Evolutionary conservation across 1,140 invertebrate species (phyloP).

Genomic region (Chelonus insularis): DNA sequence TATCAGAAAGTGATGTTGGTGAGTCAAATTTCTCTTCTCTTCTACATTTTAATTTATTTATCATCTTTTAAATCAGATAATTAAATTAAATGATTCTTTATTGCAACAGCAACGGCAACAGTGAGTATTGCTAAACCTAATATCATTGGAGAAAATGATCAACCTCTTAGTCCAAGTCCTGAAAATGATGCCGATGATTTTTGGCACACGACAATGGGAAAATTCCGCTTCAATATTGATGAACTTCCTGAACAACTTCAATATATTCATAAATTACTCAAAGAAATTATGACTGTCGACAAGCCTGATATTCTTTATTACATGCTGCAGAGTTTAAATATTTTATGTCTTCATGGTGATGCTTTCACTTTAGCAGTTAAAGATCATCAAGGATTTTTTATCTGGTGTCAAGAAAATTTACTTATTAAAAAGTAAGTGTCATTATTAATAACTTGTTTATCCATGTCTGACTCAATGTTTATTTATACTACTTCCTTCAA

Average conservation of each 20-base stretch:
- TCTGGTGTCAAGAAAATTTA: conserved; percentile 96
- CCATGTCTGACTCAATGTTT: too few species aligned
- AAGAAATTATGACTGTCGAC: conserved; percentile 81
- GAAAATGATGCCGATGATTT: conserved; percentile 79
- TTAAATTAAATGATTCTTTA: too few species aligned
- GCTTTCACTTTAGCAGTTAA: conserved; percentile 84
- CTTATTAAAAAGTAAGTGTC: conserved; percentile 92
- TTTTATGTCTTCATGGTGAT: conserved; percentile 91
- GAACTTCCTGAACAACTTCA: conserved; percentile 90
- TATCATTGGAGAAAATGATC: conserved; percentile 71
- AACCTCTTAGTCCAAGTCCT: conserved; percentile 65
- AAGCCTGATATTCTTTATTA: conserved; percentile 94
- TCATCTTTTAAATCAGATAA: too few species aligned
- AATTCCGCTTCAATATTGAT: conserved; percentile 89
- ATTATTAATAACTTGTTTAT: too few species aligned
- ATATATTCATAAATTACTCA: conserved; percentile 86
- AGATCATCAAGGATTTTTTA: conserved; percentile 93
- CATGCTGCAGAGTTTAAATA: conserved; percentile 88
- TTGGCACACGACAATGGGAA: conserved; percentile 90
- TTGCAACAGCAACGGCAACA: conserved; percentile 66
- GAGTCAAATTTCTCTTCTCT: conserved; percentile 41
- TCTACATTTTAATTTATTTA: background rate
- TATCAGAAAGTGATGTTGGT: conserved; percentile 89
- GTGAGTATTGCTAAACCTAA: conserved; percentile 69
- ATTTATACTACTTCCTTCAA: background rate